A percentile compares a stretch with the other conserved stretches of the same genome.
Evolutionary conservation across 2,113 vertebrate species (phyloP).

Genomic region (Microcebus jonahi): DNA sequence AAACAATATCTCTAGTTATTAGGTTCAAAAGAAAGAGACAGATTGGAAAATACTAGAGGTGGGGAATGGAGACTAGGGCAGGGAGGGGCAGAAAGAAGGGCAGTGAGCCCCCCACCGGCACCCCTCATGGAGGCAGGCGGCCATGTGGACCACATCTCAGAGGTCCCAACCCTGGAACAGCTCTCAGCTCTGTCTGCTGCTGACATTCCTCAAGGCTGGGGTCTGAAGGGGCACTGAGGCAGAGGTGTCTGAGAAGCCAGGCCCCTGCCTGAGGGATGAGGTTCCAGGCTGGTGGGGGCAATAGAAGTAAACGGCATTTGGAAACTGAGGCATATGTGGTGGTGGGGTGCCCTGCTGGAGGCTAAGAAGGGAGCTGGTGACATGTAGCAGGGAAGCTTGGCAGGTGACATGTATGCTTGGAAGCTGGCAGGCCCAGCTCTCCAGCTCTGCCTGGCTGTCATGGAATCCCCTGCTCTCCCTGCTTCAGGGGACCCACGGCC

Average conservation of each 20-base stretch:
- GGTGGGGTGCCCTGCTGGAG: not conserved
- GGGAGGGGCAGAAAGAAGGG: not conserved
- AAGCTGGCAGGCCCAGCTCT: not conserved
- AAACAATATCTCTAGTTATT: not conserved
- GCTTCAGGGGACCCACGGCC: not conserved
- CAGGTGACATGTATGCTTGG: not conserved
- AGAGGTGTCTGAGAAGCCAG: not conserved
- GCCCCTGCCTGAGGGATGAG: not conserved
- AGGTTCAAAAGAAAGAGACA: not conserved
- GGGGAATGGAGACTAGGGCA: not conserved
- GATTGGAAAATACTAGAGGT: not conserved
- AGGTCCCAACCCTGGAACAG: not conserved
- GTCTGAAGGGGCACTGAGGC: not conserved
- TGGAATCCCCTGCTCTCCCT: not conserved
- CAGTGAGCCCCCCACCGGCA: accelerated
- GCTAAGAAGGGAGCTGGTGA: not conserved
- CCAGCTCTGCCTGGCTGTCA: not conserved
- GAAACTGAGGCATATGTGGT: not conserved
- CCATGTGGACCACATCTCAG: not conserved
- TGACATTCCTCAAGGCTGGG: not conserved
- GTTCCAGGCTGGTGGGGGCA: not conserved
- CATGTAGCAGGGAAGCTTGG: accelerated
- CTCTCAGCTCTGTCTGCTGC: not conserved
- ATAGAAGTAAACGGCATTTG: not conserved
- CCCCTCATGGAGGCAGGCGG: not conserved